Evolutionary conservation across 2,888 invertebrate genomes (phyloP).

Genomic region (Drosophila peninsularis): DNA sequence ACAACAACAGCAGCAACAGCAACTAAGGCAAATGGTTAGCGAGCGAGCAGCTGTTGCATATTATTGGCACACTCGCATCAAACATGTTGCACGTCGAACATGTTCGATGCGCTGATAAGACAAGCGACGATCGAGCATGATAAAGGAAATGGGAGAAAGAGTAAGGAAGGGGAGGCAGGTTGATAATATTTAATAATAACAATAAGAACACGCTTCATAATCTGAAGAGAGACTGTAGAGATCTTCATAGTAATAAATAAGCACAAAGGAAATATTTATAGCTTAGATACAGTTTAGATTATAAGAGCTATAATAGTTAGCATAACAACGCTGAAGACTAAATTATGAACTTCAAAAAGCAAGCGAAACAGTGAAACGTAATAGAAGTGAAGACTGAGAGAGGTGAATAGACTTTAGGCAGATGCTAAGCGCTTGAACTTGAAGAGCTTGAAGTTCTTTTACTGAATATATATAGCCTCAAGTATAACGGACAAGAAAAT

Average conservation of each 20-base stretch:
- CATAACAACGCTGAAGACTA: neutral
- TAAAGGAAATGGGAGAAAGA: neutral
- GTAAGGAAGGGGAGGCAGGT: neutral
- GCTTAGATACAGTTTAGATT: too few relatives aligned
- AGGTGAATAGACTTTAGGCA: neutral
- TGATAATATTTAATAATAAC: neutral
- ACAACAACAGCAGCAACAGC: conserved; percentile 21
- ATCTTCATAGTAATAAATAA: too few relatives aligned
- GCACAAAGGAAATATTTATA: too few relatives aligned
- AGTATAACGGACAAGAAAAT: neutral
- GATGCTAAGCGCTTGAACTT: neutral
- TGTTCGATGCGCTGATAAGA: conserved; percentile 68
- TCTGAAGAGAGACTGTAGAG: too few relatives aligned
- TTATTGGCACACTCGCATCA: conserved; percentile 68
- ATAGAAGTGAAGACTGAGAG: neutral
- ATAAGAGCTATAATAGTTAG: neutral
- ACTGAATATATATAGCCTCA: neutral
- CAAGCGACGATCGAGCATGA: neutral
- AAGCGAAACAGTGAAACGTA: neutral
- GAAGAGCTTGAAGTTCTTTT: neutral
- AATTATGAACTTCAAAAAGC: neutral
- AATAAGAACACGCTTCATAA: neutral
- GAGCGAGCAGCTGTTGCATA: conserved; percentile 58
- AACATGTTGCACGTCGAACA: conserved; percentile 61
- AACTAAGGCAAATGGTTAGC: conserved; percentile 28